phyloP scores from a whole-genome alignment of 2,797 vertebrate species.

The Aratinga solstitialis region DNA sequence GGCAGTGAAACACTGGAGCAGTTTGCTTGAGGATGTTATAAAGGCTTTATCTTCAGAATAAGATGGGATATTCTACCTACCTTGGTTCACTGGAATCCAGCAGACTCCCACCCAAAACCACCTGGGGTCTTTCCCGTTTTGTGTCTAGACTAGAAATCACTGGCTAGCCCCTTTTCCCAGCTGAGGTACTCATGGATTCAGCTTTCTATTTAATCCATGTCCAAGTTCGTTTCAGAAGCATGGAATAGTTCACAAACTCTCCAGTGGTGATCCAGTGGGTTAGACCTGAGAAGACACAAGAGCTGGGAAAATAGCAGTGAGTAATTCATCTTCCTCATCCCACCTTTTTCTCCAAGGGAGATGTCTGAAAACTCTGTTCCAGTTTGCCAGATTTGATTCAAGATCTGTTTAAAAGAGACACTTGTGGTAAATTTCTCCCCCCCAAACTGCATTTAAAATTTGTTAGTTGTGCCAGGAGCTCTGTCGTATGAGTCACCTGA shows the following conservation, averaged over 20 bases:
- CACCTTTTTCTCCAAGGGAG: background rate
- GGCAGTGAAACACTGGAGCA: background rate
- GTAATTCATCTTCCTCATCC: background rate
- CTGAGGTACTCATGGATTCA: background rate
- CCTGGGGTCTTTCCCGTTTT: background rate
- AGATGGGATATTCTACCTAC: background rate
- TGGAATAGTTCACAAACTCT: background rate
- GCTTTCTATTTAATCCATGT: background rate
- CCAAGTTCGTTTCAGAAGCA: background rate
- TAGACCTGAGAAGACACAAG: background rate
- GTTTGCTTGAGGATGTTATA: background rate
- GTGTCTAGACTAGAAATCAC: background rate
- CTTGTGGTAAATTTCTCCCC: background rate
- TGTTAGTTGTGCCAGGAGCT: conserved; percentile 27
- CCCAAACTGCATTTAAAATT: background rate
- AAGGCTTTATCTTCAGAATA: background rate
- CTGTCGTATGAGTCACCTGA: conserved; percentile 21
- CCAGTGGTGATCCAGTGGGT: background rate
- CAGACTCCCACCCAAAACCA: background rate
- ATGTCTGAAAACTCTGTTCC: background rate
- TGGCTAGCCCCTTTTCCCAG: background rate
- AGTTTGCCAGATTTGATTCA: background rate
- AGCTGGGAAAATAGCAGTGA: background rate
- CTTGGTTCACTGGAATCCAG: background rate
- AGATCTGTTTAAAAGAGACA: background rate